These are phyloP conservation scores for Sebastes vulpes DNA, from an alignment of 2,797 vertebrate species.

Conservation along the genomic window DNA sequence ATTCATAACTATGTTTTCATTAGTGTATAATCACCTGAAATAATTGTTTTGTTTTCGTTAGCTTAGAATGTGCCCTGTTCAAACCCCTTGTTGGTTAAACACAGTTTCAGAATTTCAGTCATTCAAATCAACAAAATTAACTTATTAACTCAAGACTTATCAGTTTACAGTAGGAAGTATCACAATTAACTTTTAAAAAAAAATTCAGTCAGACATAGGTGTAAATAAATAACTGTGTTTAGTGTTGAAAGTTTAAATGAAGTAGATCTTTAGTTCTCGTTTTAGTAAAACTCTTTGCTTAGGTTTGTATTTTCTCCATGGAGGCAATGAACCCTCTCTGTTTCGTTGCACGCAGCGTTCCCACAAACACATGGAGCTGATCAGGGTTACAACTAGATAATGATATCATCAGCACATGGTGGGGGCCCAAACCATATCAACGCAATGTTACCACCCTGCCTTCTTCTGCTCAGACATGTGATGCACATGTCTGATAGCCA, in stretches of 20 bases:
- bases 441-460: conserved; percentile 46
- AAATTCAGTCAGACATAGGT: neutral
- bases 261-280: neutral
- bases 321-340: conserved; percentile 15
- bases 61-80: too few species aligned
- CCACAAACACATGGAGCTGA: conserved; percentile 71
- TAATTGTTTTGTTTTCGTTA: too few species aligned
- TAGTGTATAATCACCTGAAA: too few species aligned
- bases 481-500: conserved; percentile 46
- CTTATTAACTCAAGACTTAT: neutral
- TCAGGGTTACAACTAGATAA: conserved; percentile 60
- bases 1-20: too few species aligned
- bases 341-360: conserved; percentile 29
- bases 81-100: neutral
- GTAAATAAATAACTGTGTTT: neutral
- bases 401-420: conserved; percentile 61
- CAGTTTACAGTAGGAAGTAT: neutral
- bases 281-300: neutral
- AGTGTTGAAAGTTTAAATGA: neutral
- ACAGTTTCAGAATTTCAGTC: neutral
- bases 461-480: conserved; percentile 35
- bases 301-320: conserved; percentile 14
- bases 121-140: neutral
- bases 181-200: neutral
- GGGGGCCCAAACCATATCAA: conserved; percentile 45